Base-by-base conservation (phyloP, 2,888 invertebrate genomes). In the Cinara cedri region DNA sequence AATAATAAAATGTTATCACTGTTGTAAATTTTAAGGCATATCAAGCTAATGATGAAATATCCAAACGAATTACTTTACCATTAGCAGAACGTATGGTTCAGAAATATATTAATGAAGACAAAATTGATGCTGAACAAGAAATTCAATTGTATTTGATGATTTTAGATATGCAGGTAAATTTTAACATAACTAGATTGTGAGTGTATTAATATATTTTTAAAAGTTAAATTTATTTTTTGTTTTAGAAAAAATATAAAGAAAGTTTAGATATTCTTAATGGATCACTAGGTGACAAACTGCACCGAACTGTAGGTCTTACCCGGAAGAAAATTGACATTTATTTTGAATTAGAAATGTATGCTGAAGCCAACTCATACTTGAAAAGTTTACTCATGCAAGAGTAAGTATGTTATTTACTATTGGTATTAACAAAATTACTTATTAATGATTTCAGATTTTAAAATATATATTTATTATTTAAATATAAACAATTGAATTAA, bases 51-150 rank as follows among this genome's bases (percentile, higher is more conserved):
- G 83, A 83, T 87, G 82, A 86, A 66, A 84, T 89, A 54, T 88
- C 89, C 1, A 86, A 87, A 83, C 90, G 89, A 82, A 90, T 98
- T 82, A 90, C 93, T 42, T 88, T 97, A 46, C 91, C 93, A 2
- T 87, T 98, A 81, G 98, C 98, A 9, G 96, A 97, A 86, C 89
- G 95, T 85, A 97, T 98, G 98, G 91, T 97, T 44, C 90, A 92
- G 83, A 97, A 97, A 86, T 91, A 95, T 85, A 92, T 96, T 78
- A 88, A 90, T 8, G 95, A 96, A 82, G 92, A 93, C 83, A 95
- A 94, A 87, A 88, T 96, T 84, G 95, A 96, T 85, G 94, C 96
- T 0, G 97, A 97, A 85, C 96, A 96, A 86, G 98, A 98, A 86
- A 92, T 96, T 0, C 91, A 94, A 81, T 88, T 98, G 62, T 97